These are phyloP conservation scores for Pseudotriccus pelzelni DNA, from an alignment of 2,797 vertebrate genomes.

Conservation along the genomic window DNA sequence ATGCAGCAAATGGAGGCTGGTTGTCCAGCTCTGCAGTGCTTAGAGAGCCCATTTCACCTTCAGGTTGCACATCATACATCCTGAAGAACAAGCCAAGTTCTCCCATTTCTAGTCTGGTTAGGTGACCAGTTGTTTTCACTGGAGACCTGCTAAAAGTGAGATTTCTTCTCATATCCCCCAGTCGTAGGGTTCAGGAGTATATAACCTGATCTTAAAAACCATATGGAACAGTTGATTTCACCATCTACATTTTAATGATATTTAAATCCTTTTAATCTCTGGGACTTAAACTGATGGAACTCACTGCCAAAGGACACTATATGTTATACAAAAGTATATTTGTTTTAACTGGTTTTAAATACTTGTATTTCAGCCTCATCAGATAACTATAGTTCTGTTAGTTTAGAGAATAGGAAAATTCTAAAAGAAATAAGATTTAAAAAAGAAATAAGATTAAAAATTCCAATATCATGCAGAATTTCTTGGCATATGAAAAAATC, in stretches of 20 bases:
- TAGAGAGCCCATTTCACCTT: background rate
- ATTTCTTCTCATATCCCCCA: background rate
- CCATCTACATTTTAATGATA: background rate
- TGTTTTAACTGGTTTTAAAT: background rate
- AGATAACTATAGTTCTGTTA: background rate
- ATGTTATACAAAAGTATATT: background rate
- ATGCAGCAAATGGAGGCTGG: constrained; percentile 1
- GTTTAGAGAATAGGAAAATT: background rate
- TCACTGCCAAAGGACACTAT: background rate
- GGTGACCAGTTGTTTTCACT: background rate
- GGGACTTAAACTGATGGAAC: background rate
- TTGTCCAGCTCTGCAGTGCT: background rate
- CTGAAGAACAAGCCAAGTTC: background rate
- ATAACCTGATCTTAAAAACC: background rate
- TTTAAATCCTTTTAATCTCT: background rate
- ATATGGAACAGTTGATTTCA: background rate
- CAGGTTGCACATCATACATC: background rate
- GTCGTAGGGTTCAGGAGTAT: background rate
- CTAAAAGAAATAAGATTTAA: background rate
- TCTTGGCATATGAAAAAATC: background rate
- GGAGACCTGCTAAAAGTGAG: background rate
- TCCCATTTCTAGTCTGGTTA: background rate
- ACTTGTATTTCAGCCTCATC: background rate
- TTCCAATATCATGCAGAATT: background rate
- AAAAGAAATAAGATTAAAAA: background rate